Percentiles rank a stretch among this genome's conserved stretches.
phyloP scores from a whole-genome alignment of 1,140 invertebrate genomes.

The Copidosoma floridanum region DNA sequence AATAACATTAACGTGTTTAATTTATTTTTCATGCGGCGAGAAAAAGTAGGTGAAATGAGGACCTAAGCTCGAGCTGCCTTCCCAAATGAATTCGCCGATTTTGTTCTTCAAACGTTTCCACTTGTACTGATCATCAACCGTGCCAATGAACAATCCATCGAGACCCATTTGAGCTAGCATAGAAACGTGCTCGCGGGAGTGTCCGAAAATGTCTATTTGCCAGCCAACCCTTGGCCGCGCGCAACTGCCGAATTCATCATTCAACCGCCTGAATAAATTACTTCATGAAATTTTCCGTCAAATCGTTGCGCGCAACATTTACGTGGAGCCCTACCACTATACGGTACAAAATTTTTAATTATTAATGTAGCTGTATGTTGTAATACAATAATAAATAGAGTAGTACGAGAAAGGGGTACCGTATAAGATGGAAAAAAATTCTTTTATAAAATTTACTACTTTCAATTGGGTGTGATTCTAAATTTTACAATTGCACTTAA shows the following conservation, averaged over 20 bases:
- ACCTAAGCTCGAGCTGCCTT: conserved; percentile 68
- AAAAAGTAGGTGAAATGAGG: conserved; percentile 9
- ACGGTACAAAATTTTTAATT: no score
- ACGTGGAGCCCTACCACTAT: no score
- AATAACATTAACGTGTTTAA: conserved; percentile 8
- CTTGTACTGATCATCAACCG: conserved; percentile 88
- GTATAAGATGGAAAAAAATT: no score
- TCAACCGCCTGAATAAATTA: conserved; percentile 59
- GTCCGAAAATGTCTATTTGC: conserved; percentile 94
- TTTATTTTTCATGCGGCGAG: neutral
- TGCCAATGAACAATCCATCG: conserved; percentile 83
- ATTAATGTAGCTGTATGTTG: no score
- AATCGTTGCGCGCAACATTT: no score
- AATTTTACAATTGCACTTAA: no score
- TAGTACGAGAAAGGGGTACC: no score
- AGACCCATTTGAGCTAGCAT: conserved; percentile 80
- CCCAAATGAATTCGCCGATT: conserved; percentile 84
- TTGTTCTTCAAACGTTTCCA: conserved; percentile 59
- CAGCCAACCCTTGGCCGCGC: conserved; percentile 77
- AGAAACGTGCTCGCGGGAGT: conserved; percentile 83
- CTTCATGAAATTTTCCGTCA: no score
- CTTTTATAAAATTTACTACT: no score
- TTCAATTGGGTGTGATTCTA: no score
- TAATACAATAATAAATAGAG: no score
- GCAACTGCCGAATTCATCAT: conserved; percentile 83